Conservation (phyloP, 2,888 invertebrate species). For the Allolobophora icterica region DNA sequence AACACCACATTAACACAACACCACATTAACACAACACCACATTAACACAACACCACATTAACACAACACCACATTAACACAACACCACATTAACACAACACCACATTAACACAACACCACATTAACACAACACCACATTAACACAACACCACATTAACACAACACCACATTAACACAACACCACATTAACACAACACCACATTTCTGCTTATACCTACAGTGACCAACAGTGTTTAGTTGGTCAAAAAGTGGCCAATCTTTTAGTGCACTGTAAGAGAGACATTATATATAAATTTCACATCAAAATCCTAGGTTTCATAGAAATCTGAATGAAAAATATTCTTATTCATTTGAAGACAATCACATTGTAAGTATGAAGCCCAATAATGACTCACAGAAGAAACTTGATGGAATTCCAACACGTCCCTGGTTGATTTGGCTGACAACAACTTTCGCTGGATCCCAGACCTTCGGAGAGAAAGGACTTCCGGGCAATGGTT, state of each 20-base stretch:
- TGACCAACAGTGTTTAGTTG: not conserved
- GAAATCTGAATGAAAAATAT: not conserved
- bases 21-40: too few species aligned
- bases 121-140: too few species aligned
- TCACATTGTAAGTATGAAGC: not conserved
- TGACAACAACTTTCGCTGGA: conserved; percentile 37
- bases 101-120: too few species aligned
- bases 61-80: too few species aligned
- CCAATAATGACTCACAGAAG: conserved; percentile 45
- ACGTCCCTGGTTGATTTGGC: conserved; percentile 27
- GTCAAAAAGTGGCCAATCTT: not conserved
- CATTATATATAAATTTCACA: not conserved
- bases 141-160: not conserved
- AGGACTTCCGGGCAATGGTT: conserved; percentile 25
- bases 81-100: too few species aligned
- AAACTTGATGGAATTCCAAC: conserved; percentile 38
- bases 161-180: not conserved
- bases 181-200: too few species aligned
- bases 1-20: too few species aligned
- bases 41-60: too few species aligned
- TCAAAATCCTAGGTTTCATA: not conserved
- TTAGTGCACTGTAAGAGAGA: not conserved
- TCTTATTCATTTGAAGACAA: not conserved
- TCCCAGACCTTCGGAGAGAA: conserved; percentile 41
- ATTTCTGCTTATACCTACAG: not conserved